Conservation (phyloP, 2,888 invertebrate species). For the Andrena bucephala region DNA sequence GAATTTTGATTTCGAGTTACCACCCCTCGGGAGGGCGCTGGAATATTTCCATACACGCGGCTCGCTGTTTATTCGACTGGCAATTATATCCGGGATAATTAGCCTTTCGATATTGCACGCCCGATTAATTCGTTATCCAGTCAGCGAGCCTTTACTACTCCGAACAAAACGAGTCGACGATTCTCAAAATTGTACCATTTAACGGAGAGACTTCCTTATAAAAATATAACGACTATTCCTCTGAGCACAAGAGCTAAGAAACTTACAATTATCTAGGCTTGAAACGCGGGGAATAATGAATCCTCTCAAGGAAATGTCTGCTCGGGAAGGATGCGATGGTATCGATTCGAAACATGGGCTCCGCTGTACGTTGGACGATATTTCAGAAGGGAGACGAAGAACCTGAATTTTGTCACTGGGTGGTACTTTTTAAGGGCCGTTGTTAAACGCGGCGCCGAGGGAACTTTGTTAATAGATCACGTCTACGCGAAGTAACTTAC, state of each 20-base stretch:
- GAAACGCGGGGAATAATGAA: neutral
- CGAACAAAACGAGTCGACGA: no score
- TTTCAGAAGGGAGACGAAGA: neutral
- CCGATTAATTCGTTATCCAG: constrained; percentile 17
- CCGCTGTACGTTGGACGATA: neutral
- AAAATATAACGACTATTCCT: no score
- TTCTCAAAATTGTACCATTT: no score
- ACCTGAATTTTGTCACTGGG: neutral
- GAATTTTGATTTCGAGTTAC: neutral
- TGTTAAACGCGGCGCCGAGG: constrained; percentile 14
- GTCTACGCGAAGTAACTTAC: constrained; percentile 35
- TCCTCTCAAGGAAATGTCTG: neutral
- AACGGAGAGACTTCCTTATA: no score
- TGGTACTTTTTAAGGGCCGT: neutral
- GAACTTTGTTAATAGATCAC: constrained; percentile 41
- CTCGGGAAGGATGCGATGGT: neutral
- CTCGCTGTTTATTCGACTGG: neutral
- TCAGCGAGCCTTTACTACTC: no score
- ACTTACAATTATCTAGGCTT: no score
- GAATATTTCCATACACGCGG: neutral
- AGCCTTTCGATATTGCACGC: constrained; percentile 20
- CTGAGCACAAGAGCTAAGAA: no score
- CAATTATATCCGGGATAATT: constrained; percentile 27
- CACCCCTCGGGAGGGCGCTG: no score
- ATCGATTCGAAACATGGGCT: neutral